Conservation (phyloP, 2,797 vertebrate species). For the Tachyglossus aculeatus region DNA sequence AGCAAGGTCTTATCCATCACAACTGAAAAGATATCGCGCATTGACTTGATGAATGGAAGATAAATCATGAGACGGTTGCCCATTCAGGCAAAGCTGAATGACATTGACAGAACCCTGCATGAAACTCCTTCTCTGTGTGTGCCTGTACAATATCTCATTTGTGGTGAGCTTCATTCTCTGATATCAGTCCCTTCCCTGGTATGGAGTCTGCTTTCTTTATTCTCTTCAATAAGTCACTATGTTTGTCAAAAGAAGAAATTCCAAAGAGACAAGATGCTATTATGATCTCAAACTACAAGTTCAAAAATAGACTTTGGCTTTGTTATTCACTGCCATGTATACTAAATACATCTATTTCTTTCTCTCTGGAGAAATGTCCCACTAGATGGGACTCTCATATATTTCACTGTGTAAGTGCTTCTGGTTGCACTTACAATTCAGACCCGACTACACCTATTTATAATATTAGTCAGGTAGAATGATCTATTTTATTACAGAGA, state of each 20-base stretch:
- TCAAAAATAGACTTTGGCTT: conserved; percentile 50
- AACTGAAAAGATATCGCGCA: conserved; percentile 69
- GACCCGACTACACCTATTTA: no score
- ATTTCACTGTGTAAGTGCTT: no score
- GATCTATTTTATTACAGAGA: no score
- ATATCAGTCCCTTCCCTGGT: conserved; percentile 64
- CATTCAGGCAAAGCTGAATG: conserved; percentile 76
- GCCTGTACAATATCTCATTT: conserved; percentile 73
- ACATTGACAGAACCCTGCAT: conserved; percentile 70
- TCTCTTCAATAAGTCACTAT: conserved; percentile 64
- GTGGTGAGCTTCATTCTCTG: conserved; percentile 60
- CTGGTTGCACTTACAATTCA: no score
- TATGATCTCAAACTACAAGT: conserved; percentile 66
- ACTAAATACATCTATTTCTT: conserved; percentile 30
- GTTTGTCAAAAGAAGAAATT: conserved; percentile 59
- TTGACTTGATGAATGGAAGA: conserved; percentile 77
- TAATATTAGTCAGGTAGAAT: no score
- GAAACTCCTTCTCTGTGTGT: conserved; percentile 74
- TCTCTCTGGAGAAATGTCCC: conserved; percentile 13
- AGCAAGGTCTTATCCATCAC: conserved; percentile 75
- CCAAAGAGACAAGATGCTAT: conserved; percentile 55
- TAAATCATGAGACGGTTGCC: conserved; percentile 75
- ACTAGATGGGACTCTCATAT: conserved; percentile 43
- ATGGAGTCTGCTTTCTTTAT: conserved; percentile 67
- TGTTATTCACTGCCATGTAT: conserved; percentile 50